Conservation (phyloP, 2,888 invertebrate genomes). For the Eueremaeus valkanovi region DNA sequence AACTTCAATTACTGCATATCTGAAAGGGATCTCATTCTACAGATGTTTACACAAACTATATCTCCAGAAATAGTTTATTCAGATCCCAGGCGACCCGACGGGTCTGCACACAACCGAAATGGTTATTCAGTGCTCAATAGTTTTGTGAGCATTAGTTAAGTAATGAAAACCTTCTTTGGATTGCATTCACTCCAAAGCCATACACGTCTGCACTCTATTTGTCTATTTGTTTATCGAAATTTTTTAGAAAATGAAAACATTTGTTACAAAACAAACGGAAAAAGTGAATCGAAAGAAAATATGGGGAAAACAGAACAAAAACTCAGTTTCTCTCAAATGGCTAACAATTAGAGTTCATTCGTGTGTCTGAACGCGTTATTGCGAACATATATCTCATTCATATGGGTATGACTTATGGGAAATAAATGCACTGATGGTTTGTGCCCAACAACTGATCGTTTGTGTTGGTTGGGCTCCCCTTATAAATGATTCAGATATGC, state of each 20-base stretch:
- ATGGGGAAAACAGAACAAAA: not conserved
- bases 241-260: not conserved
- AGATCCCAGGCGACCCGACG: not conserved
- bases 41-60: slow-evolving; percentile 14
- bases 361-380: not conserved
- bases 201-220: no score
- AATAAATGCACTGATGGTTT: slow-evolving; percentile 18
- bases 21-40: not conserved
- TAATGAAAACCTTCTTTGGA: no score
- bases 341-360: slow-evolving; percentile 9
- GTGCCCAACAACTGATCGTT: not conserved
- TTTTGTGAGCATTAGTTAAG: no score
- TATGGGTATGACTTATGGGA: slow-evolving; percentile 3
- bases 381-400: not conserved
- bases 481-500: slow-evolving; percentile 15
- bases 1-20: not conserved
- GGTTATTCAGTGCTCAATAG: no score
- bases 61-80: not conserved
- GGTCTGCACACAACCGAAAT: not conserved
- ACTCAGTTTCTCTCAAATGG: not conserved
- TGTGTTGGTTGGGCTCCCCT: slow-evolving; percentile 13
- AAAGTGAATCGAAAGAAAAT: not conserved
- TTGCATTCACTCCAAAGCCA: no score
- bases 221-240: not conserved
- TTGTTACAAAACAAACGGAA: slow-evolving; percentile 1